Base-by-base conservation (phyloP, 2,888 invertebrate genomes). In the Drosophila paramelanica region DNA sequence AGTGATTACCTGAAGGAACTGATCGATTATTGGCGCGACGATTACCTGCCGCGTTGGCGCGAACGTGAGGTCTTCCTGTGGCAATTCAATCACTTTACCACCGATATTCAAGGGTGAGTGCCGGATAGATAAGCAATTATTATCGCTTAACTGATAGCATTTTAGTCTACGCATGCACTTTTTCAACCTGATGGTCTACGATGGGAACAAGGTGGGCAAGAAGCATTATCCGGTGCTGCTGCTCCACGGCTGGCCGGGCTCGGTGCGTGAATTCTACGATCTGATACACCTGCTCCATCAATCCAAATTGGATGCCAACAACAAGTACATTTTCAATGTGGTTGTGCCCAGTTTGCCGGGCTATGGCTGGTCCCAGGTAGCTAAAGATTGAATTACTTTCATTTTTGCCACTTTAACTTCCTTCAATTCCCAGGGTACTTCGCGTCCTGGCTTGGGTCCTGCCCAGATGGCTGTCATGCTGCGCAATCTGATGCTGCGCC, bases 241-340 rank as follows among this genome's bases (percentile, higher is more conserved):
- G 50, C 92, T 96, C 14, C 98, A 98, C 90, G 98, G 98, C 41
- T 98, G 98, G 98, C 97, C 98, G 0, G 97, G 97, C 0, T 96
- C 96, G 0, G 94, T 97, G 2, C 93, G 95, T n/a, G 98, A 98
- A 92, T 97, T 97, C 92, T 96, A 96, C 85, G 95, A 95, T 59
- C 92, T 96, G 0, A 95, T 97, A 55, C 96, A 96, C 0, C 89
- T 94, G 47, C 92, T 97, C n/a, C 94, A 94, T 0, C 77, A 93
- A 45, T 71, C 91, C 0, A 47, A 77, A 14, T 92, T 93, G 0
- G 91, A 93, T 38, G 78, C 91, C 1, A 93, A 93, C 6, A 90
- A 92, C 49, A 92, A 94, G 71, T 93, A 94, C 75, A 94, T 94
- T 2, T 95, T 95, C 79, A 94, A 95, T 89, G 92, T 95, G 56